phyloP scores from a whole-genome alignment of 2,797 vertebrate genomes.

The Sternarchorhynchus goeldii region DNA sequence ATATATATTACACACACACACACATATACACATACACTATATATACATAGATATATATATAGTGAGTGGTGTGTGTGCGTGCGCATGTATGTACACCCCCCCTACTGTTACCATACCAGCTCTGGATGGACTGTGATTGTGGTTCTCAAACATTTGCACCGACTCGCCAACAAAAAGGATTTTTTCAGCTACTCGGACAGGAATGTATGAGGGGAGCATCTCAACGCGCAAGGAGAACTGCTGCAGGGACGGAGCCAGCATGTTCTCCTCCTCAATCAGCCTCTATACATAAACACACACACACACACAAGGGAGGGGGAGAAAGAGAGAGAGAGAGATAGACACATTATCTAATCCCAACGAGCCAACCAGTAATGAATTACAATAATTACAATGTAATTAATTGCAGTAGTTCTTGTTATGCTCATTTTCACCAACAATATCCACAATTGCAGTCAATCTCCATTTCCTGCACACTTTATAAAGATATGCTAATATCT shows the following conservation, averaged over 20 bases:
- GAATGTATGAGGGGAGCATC: constrained; percentile 97
- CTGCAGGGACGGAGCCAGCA: constrained; percentile 95
- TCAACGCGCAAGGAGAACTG: constrained; percentile 95
- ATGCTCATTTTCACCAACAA: neutral
- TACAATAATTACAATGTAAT: no score
- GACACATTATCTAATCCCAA: neutral
- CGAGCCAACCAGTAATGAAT: neutral
- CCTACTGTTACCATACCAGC: constrained; percentile 75
- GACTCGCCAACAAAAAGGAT: constrained; percentile 99
- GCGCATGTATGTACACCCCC: no score
- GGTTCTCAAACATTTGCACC: constrained; percentile 99
- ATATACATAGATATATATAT: no score
- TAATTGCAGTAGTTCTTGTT: no score
- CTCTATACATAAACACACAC: constrained; percentile 71
- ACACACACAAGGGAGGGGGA: neutral
- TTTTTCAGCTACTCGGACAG: constrained; percentile 94
- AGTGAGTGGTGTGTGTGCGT: no score
- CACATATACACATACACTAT: no score
- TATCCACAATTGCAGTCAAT: neutral
- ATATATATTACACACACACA: no score
- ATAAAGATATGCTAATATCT: neutral
- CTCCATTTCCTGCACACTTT: neutral
- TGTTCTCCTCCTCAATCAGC: constrained; percentile 97
- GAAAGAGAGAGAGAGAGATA: no score
- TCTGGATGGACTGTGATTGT: constrained; percentile 91